phyloP scores from a whole-genome alignment of 2,888 invertebrate genomes.

The Parasteatoda lunata region DNA sequence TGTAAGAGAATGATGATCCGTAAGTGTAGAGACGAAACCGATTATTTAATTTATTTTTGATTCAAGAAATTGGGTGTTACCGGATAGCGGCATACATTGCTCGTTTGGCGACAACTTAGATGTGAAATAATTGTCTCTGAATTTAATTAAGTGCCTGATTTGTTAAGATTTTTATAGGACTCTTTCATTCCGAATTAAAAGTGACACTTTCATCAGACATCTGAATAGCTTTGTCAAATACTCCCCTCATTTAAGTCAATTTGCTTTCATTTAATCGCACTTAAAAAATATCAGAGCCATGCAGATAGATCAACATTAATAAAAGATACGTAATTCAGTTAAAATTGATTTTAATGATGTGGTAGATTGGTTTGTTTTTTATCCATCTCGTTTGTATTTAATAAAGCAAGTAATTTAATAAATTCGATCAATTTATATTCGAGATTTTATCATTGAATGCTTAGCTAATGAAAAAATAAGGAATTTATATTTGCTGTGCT shows the following conservation, averaged over 20 bases:
- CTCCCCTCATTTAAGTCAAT: conserved; percentile 31
- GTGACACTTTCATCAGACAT: conserved; percentile 37
- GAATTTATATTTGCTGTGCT: too few relatives aligned
- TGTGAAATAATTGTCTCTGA: conserved; percentile 17
- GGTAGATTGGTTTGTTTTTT: too few relatives aligned
- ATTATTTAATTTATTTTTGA: conserved; percentile 60
- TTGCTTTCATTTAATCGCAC: conserved; percentile 40
- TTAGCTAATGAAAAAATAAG: neutral
- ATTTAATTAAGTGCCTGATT: conserved; percentile 59
- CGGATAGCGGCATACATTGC: conserved; percentile 24
- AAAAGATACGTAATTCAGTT: neutral
- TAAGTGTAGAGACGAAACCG: conserved; percentile 50
- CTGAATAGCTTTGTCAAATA: conserved; percentile 19
- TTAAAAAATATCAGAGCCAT: conserved; percentile 29
- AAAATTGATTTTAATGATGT: neutral
- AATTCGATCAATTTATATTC: too few relatives aligned
- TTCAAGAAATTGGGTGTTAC: conserved; percentile 4
- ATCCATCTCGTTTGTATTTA: too few relatives aligned
- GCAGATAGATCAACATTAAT: conserved; percentile 19
- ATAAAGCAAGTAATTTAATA: too few relatives aligned
- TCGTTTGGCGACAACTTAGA: conserved; percentile 43
- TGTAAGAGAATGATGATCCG: conserved; percentile 45
- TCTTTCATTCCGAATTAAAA: conserved; percentile 21
- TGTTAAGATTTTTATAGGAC: conserved; percentile 56
- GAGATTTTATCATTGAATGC: too few relatives aligned